Evolutionary conservation across 2,797 vertebrate species (phyloP), one percentile per base, ranked within the genome.

Genomic region (Cryptoprocta ferox): DNA sequence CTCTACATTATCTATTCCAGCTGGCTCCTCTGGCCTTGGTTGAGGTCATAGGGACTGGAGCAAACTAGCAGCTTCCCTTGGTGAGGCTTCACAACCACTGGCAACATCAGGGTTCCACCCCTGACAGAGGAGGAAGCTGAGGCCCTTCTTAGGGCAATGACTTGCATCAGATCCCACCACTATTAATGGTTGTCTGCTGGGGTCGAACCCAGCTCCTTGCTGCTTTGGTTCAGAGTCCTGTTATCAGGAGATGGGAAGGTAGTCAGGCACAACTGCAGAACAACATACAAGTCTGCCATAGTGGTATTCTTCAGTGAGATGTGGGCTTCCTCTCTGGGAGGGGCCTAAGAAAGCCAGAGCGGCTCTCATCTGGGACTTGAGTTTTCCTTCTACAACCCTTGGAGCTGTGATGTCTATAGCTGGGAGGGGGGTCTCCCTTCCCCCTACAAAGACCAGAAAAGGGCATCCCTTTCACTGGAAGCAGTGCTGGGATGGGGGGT

Each of bases 21-120:
- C 21, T 80, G 37, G 63, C 75, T 94, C 21, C 71, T 96, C 61
- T 96, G 93, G 80, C 73, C 39, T 95, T 92, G n/a, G 8, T n/a
- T 75, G 84, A 98, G 87, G 87, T 93, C 84, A 89, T 50, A 95
- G 70, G 80, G 35, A 94, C 30, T 86, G 26, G 50, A 94, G 35
- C 6, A 4, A 89, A 70, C 59, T 87, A 87, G 42, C 48, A 82
- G 32, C 2, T 94, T 95, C 56, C 30, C 39, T 88, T 91, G 42
- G 37, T 56, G 39, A 94, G 85, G 28, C 63, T 89, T 61, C 14
- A 21, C 12, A 48, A 42, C 48, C 83, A 83, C 10, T 42, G 32
- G n/a, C 37, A 82, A 28, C 16, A 68, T 79, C 45, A 48, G 61
- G n/a, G 26, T 83, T 53, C 50, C 37, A 92, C 87, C 68, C 37